Evolutionary conservation across 53 echinoderm and acorn worm genomes (phyloP), one percentile per base, ranked within the genome.

Genomic region (Paelopatides confundens): DNA sequence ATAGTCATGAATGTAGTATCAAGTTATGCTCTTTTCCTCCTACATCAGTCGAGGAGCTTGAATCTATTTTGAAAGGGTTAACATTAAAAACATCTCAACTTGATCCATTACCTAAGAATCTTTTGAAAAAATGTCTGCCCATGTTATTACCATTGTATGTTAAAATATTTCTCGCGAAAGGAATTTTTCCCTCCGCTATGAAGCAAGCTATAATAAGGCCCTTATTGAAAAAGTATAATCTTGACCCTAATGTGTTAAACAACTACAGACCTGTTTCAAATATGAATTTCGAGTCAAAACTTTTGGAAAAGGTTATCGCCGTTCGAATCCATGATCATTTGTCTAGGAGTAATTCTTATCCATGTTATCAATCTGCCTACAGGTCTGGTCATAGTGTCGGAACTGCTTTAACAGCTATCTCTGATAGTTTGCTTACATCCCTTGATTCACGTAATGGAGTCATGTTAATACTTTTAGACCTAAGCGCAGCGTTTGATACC

Each of bases 201-300:
- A 64, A 64, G n/a, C 64, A 64, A 64, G 64, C 64, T 27, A 64
- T 64, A 12, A 27, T 64, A 13, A 64, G 64, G 64, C 64, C 64
- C 64, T 64, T 64, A 64, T 64, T 64, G 11, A 9, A 64, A 30
- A 64, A 64, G 64, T 64, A 64, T 64, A 64, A 64, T 17, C 2
- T 64, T 8, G 64, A 64, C 26, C 2, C 64, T 27, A 64, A 64
- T 64, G 64, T 17, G 18, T 27, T 64, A 2, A 23, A 17, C 18
- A 64, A 64, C 15, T 64, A 64, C 18, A 64, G 64, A 64, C 64
- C 64, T 64, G 64, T 64, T 64, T 64, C 64, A 27, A 64, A 64
- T 64, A 24, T 64, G 26, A 64, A 30, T 64, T 64, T 64, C 30
- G 9, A 64, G 10, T 63, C 63, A 4, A 63, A 63, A 63, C 63